Evolutionary conservation across 2,797 vertebrate genomes (phyloP).

Genomic region (Cuniculus paca): DNA sequence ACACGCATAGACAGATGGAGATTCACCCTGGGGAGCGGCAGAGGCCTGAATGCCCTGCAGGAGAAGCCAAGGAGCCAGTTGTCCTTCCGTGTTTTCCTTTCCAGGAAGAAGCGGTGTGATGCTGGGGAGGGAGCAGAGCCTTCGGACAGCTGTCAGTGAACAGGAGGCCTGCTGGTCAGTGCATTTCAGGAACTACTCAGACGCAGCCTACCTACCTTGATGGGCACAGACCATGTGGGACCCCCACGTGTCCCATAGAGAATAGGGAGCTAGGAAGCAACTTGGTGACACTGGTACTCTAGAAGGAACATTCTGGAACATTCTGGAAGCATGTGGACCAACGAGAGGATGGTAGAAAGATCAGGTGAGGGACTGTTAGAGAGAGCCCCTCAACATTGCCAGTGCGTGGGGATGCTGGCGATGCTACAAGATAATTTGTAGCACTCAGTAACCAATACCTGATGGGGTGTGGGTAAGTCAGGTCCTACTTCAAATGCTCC

Average conservation of each 20-base stretch:
- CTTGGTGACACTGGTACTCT: not conserved
- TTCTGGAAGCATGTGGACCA: not conserved
- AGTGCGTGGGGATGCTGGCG: not conserved
- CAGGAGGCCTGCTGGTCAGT: not conserved
- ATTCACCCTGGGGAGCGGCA: not conserved
- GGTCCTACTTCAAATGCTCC: not conserved
- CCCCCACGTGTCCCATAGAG: not conserved
- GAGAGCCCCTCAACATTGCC: not conserved
- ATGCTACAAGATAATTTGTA: not conserved
- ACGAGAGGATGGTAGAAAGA: not conserved
- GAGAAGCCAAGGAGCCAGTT: not conserved
- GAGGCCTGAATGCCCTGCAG: not conserved
- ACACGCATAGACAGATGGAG: not conserved
- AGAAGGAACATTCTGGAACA: not conserved
- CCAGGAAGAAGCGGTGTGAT: not conserved
- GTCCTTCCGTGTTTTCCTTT: not conserved
- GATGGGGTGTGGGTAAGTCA: not conserved
- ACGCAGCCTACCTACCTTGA: not conserved
- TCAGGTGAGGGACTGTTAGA: not conserved
- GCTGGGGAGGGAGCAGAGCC: not conserved
- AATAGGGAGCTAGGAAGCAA: not conserved
- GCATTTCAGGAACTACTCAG: not conserved
- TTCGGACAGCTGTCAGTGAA: not conserved
- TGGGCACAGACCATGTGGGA: not conserved
- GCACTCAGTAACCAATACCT: not conserved